phyloP scores from a whole-genome alignment of 2,888 invertebrate genomes.

The Ormyrus pomaceus region DNA sequence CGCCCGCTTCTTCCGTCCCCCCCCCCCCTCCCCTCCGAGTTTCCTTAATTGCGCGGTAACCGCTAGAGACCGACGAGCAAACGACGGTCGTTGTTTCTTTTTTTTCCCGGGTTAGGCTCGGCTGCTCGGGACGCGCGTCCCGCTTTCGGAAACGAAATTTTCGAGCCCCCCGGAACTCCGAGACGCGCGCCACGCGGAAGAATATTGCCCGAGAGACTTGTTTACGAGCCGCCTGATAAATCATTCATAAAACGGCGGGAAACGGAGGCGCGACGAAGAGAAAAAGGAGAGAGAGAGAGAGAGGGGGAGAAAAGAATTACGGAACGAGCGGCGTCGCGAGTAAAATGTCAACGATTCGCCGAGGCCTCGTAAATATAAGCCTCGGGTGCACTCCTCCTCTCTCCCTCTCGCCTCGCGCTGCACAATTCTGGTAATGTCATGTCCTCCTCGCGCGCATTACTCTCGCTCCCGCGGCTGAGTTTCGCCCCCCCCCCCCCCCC shows the following conservation, averaged over 20 bases:
- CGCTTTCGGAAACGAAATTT: neutral
- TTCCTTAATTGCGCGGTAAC: conserved; percentile 56
- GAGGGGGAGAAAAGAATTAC: conserved; percentile 40
- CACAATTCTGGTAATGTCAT: conserved; percentile 54
- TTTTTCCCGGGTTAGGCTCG: neutral
- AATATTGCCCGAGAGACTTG: neutral
- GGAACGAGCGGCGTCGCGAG: conserved; percentile 39
- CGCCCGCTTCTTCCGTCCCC: conserved; percentile 24
- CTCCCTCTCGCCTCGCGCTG: conserved; percentile 5
- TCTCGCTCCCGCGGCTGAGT: conserved; percentile 42
- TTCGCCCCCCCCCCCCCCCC: conserved; percentile 9
- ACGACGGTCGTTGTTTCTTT: conserved; percentile 31
- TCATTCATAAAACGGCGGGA: conserved; percentile 53
- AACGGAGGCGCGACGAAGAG: conserved; percentile 50
- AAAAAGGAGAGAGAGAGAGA: neutral
- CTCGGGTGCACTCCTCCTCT: conserved; percentile 2
- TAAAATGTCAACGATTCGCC: conserved; percentile 55
- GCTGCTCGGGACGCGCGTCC: too few species aligned
- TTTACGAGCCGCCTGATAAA: conserved; percentile 46
- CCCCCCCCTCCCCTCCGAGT: conserved; percentile 20
- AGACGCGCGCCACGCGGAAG: neutral
- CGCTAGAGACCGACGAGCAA: conserved; percentile 34
- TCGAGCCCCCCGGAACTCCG: neutral
- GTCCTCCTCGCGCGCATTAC: conserved; percentile 38
- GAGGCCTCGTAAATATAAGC: conserved; percentile 50